Base-by-base conservation (phyloP, 2,113 vertebrate genomes). In the Chunga burmeisteri region DNA sequence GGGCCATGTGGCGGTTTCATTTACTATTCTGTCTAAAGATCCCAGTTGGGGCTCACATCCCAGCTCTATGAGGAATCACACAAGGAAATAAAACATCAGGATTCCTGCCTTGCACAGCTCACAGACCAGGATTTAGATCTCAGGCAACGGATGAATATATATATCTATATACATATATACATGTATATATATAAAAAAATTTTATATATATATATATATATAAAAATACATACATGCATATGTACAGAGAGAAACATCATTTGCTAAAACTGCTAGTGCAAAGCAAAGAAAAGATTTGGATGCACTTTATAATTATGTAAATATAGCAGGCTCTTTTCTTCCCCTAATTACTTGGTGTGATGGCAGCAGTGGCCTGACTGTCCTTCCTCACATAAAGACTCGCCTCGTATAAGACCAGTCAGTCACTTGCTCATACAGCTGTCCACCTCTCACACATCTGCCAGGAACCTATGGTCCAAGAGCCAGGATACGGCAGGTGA, bases 11-110 rank as follows among this genome's bases (percentile, higher is more conserved):
- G 80, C 73, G 71, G 86, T 75, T 96, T 91, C 83, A 95, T 96
- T 92, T 95, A 70, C 83, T 91, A 86, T 92, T 92, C 95, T 63
- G 68, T 95, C 90, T 94, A 78, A 93, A 95, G 88, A 79, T 86
- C 68, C 65, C 86, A 74, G 75, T 10, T 59, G 80, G 75, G 55
- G 52, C 49, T 88, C 65, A 61, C 5, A 0, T 63, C 82, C 61
- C 63, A 67, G 77, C 65, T 96, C 86, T 73, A 19, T 10, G n/a
- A 93, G 80, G 71, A 91, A 91, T 77, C 67, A 80, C 52, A 73
- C n/a, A 65, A 82, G 58, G 81, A 95, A 88, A 73, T 42, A 86
- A 93, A 50, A 81, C 55, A 95, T 53, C 50, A 63, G 18, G 50
- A 86, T 74, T 86, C 65, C 63, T 90, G 59, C 29, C 63, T 83